Evolutionary conservation across 2,888 invertebrate species (phyloP).

Genomic region (Drosophila incognita): DNA sequence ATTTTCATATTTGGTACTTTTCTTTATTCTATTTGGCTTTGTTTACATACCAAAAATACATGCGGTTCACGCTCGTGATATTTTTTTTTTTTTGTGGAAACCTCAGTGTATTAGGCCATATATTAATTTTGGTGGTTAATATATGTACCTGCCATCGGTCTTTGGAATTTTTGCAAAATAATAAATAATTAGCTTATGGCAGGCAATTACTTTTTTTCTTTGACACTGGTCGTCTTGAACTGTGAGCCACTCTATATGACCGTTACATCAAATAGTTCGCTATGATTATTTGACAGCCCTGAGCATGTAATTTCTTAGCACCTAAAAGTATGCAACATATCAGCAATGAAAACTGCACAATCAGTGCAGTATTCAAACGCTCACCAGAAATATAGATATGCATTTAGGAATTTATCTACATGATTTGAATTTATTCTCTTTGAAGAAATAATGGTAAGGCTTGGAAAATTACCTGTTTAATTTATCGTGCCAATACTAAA

Average conservation of each 20-base stretch:
- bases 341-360: not conserved
- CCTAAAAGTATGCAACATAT: not conserved
- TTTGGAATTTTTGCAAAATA: too few relatives aligned
- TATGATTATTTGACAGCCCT: not conserved
- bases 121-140: too few relatives aligned
- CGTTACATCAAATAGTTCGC: not conserved
- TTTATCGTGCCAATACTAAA: not conserved
- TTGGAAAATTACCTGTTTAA: not conserved
- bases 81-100: not conserved
- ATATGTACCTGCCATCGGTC: too few relatives aligned
- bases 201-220: too few relatives aligned
- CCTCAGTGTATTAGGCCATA: too few relatives aligned
- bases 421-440: not conserved
- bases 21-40: not conserved
- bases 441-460: not conserved
- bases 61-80: constrained; percentile 2
- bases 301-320: not conserved
- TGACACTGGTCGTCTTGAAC: too few relatives aligned
- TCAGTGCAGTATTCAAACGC: not conserved
- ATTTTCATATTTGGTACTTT: constrained; percentile 52
- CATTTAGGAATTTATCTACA: not conserved
- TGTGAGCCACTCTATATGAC: not conserved
- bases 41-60: not conserved
- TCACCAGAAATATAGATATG: not conserved
- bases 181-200: too few relatives aligned